Evolutionary conservation across 92 coral and sea anemone genomes (phyloP).

Genomic region (Micromussa lordhowensis): DNA sequence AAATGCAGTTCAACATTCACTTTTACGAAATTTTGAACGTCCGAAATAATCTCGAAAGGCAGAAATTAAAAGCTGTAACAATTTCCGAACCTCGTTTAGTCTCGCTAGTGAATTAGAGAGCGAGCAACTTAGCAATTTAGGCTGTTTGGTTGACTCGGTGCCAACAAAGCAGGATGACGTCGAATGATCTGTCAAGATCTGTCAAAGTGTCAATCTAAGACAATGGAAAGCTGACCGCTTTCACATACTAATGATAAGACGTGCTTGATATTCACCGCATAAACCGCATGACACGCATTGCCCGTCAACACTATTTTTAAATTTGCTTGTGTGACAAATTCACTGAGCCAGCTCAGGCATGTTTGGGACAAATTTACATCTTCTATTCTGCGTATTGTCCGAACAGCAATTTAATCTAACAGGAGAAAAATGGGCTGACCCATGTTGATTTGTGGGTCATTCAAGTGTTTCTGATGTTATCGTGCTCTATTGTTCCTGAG

Average conservation of each 20-base stretch:
- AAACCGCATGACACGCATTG: background rate
- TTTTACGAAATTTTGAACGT: background rate
- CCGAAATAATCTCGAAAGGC: background rate
- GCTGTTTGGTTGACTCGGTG: background rate
- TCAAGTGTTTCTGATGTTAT: constrained; percentile 41
- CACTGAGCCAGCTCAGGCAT: background rate
- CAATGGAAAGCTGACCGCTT: constrained; percentile 12
- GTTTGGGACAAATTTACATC: background rate
- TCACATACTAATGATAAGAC: background rate
- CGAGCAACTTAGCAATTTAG: too few species aligned
- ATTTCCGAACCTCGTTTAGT: background rate
- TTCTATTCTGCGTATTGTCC: background rate
- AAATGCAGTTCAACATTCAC: background rate
- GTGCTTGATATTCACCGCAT: background rate
- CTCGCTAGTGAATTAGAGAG: background rate
- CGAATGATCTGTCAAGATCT: constrained; percentile 26
- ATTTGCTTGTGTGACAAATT: background rate
- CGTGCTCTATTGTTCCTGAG: constrained; percentile 9
- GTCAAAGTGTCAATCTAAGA: constrained; percentile 34
- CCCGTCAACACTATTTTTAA: constrained; percentile 8
- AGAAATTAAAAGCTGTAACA: background rate
- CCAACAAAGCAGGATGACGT: background rate
- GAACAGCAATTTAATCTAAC: constrained; percentile 3
- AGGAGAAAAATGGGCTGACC: constrained; percentile 42
- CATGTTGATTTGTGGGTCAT: constrained; percentile 38